Evolutionary conservation across 2,888 invertebrate species (phyloP), one percentile per base, ranked within the genome.

Genomic region (Bellardia bayeri): DNA sequence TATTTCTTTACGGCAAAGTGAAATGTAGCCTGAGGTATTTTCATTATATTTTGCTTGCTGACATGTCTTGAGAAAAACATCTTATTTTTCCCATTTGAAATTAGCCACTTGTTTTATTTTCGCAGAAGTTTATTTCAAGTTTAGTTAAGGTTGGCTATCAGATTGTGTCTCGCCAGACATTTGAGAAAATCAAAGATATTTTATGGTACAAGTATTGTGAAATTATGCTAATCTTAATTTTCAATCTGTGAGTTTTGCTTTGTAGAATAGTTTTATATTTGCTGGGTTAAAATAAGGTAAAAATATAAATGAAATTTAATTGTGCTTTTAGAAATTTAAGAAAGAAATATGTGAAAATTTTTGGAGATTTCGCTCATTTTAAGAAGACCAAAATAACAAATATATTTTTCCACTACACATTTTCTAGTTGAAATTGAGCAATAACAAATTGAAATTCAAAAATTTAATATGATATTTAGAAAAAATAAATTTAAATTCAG

Each of bases 121-220:
- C 33, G 13, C 7, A 16, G 14, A 80, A 80, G 56, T 49, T 87
- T 79, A 58, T 74, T 86, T 79, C 74, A 85, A 82, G 82, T 85
- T 74, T 58, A 56, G 42, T 79, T 56, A 54, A 85, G 78, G 54
- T 85, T 56, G 68, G 66, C 74, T 87, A 87, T 87, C 85, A 79
- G 87, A 85, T 82, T 87, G 33, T 75, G 85, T 87, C 74, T 75
- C 85, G 82, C 82, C 87, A 87, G 87, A 82, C 87, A 82, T 82
- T 85, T 82, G 23, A 75, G 42, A 49, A 85, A 78, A 79, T 82
- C 82, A 87, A 85, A 87, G 74, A 75, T 83, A 74, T 75, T 87
- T 78, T 68, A 82, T 72, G 63, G 66, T 56, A 69, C 61, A 63
- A 61, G 51, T 61, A 75, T 76, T 78, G 16, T 51, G 54, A 42